Percentiles rank a stretch among this genome's conserved stretches.
Evolutionary conservation across 2,113 vertebrate genomes (phyloP).

Genomic region (Cyphomyrus discorhynchus): DNA sequence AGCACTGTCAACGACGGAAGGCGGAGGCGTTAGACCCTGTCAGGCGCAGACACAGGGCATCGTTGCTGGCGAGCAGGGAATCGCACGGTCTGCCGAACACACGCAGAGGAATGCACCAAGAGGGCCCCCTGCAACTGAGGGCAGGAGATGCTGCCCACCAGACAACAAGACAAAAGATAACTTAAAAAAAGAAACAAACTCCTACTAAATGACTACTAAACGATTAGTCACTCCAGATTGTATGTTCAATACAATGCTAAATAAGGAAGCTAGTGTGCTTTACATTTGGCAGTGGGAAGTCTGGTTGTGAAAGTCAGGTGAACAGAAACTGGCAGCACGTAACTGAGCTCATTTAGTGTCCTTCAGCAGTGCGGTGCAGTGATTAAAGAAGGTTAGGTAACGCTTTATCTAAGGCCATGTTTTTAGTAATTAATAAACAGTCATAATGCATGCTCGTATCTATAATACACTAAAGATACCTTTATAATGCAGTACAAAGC

Average conservation of each 20-base stretch:
- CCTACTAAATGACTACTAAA: neutral
- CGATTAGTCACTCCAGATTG: neutral
- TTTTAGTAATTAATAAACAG: no score
- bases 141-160: slow-evolving; percentile 21
- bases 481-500: no score
- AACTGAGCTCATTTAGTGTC: neutral
- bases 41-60: slow-evolving; percentile 42
- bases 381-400: neutral
- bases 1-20: slow-evolving; percentile 37
- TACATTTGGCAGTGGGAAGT: neutral
- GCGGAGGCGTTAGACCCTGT: slow-evolving; percentile 38
- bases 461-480: no score
- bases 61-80: slow-evolving; percentile 36
- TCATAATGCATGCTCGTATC: no score
- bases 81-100: slow-evolving; percentile 34
- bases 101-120: slow-evolving; percentile 35
- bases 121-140: slow-evolving; percentile 14
- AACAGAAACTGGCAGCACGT: neutral
- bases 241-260: neutral
- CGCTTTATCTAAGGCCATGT: no score
- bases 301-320: neutral
- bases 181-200: neutral
- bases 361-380: neutral
- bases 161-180: neutral
- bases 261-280: neutral